A percentile compares a stretch with the other conserved stretches of the same genome.
Evolutionary conservation across 2,888 invertebrate genomes (phyloP).

Genomic region (Malacosoma neustria): DNA sequence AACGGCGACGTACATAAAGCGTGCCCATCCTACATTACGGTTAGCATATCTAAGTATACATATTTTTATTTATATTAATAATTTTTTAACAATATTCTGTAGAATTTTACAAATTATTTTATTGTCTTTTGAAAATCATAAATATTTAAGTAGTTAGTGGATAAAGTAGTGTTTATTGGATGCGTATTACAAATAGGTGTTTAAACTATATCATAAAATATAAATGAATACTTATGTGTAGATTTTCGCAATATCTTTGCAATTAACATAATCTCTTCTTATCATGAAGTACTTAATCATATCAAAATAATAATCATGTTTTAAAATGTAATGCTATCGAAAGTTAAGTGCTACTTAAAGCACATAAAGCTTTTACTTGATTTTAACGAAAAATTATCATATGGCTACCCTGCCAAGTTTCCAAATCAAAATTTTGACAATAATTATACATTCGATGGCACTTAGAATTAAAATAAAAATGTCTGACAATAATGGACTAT

Average conservation of each 20-base stretch:
- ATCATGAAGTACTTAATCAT: constrained; percentile 18
- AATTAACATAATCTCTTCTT: constrained; percentile 16
- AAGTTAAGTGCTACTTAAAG: too few species aligned
- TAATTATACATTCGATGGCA: too few species aligned
- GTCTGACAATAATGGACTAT: too few species aligned
- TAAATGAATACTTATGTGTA: constrained; percentile 31
- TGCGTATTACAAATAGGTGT: constrained; percentile 52
- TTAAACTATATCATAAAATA: too few species aligned
- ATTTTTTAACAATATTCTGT: constrained; percentile 69
- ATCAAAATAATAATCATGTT: constrained; percentile 18
- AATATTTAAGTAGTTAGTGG: constrained; percentile 46
- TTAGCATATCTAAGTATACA: constrained; percentile 54
- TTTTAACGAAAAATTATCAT: too few species aligned
- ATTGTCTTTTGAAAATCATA: constrained; percentile 48
- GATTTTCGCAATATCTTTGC: constrained; percentile 46
- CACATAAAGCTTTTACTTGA: too few species aligned
- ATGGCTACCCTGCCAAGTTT: too few species aligned
- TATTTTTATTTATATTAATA: constrained; percentile 55
- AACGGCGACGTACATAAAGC: constrained; percentile 25
- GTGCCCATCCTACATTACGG: constrained; percentile 45
- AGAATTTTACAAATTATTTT: constrained; percentile 65
- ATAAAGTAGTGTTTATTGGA: constrained; percentile 43
- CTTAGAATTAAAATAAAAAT: too few species aligned
- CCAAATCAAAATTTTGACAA: too few species aligned
- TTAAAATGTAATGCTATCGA: too few species aligned